Percentiles rank a stretch among this genome's conserved stretches.
These are phyloP conservation scores for Spheniscus mendiculus DNA, from an alignment of 2,113 vertebrate genomes.

Conservation along the genomic window DNA sequence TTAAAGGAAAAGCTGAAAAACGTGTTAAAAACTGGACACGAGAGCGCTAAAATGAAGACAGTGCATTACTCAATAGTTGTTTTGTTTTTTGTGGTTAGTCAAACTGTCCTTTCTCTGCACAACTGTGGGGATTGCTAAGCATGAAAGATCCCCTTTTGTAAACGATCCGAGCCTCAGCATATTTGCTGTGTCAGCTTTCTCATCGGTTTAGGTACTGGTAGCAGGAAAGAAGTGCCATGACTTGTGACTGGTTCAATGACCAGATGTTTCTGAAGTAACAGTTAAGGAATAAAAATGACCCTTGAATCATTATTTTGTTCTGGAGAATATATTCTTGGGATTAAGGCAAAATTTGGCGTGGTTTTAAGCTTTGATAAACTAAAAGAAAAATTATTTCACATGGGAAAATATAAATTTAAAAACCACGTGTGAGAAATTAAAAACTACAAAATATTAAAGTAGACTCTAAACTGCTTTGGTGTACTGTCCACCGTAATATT, in stretches of 20 bases:
- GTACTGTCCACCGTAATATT: neutral
- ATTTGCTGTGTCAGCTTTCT: constrained; percentile 24
- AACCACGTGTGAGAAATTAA: neutral
- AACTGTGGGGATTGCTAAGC: neutral
- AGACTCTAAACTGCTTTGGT: neutral
- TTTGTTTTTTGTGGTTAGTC: neutral
- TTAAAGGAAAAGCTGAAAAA: neutral
- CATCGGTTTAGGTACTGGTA: neutral
- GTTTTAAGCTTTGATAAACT: neutral
- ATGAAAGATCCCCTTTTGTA: neutral
- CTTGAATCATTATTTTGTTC: neutral
- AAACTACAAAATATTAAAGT: neutral
- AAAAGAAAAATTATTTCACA: neutral
- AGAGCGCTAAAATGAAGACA: neutral
- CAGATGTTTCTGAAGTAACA: neutral
- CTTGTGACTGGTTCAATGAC: constrained; percentile 20
- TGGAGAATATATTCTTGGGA: neutral
- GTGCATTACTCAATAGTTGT: neutral
- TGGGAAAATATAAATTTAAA: neutral
- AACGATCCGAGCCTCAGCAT: neutral
- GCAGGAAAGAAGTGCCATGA: neutral
- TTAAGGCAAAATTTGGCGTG: neutral
- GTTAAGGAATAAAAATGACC: neutral
- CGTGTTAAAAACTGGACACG: neutral
- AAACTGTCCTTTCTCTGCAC: neutral